phyloP scores from a whole-genome alignment of 2,113 vertebrate genomes.

The Sebastes fasciatus region DNA sequence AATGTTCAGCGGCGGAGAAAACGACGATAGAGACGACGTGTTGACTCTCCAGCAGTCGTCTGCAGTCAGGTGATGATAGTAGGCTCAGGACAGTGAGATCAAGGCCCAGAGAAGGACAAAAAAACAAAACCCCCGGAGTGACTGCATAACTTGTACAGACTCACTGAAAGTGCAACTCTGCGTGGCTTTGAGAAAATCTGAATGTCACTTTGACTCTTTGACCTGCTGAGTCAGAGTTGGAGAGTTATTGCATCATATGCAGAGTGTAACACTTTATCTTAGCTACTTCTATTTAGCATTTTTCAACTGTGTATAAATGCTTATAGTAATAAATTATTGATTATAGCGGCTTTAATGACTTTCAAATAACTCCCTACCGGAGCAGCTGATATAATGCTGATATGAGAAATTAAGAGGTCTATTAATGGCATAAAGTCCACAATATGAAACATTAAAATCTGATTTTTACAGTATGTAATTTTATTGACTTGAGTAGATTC shows the following conservation, averaged over 20 bases:
- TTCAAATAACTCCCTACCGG: not conserved
- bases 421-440: not conserved
- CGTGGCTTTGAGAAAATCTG: slow-evolving; percentile 20
- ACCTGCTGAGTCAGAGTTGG: slow-evolving; percentile 15
- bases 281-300: not conserved
- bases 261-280: not conserved
- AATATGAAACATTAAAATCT: not conserved
- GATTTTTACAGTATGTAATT: not conserved
- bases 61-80: slow-evolving; percentile 34
- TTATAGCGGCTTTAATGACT: not conserved
- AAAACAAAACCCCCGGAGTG: slow-evolving; percentile 12
- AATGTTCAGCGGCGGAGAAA: slow-evolving; percentile 24
- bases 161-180: not conserved
- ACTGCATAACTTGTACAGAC: slow-evolving; percentile 6
- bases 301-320: not conserved
- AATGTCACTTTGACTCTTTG: slow-evolving; percentile 28
- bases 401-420: not conserved
- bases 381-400: not conserved
- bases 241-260: not conserved
- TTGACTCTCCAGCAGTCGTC: not conserved
- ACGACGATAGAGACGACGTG: slow-evolving; percentile 1
- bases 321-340: not conserved
- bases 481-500: not conserved
- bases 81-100: slow-evolving; percentile 16
- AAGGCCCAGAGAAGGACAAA: slow-evolving; percentile 31